Evolutionary conservation across 2,113 vertebrate species (phyloP).

Genomic region (Rallus limicola): DNA sequence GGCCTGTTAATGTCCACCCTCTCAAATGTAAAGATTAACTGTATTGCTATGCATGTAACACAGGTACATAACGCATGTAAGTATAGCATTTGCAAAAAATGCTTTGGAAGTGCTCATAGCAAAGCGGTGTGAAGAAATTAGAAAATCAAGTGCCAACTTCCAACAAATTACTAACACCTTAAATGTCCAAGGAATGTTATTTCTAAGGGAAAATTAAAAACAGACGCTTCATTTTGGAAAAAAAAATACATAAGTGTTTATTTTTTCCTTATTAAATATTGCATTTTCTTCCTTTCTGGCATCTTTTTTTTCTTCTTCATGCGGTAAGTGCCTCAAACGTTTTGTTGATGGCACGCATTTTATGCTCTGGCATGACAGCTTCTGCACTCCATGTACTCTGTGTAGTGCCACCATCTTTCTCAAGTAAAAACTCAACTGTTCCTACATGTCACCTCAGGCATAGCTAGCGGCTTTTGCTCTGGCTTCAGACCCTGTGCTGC

Average conservation of each 20-base stretch:
- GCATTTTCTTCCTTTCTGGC: neutral
- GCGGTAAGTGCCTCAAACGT: neutral
- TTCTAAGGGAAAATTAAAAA: neutral
- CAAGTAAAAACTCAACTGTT: neutral
- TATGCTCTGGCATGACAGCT: neutral
- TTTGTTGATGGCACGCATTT: neutral
- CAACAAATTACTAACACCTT: neutral
- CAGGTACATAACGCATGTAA: neutral
- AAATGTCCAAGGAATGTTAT: neutral
- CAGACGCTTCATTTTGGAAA: neutral
- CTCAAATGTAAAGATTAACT: neutral
- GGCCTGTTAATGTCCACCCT: neutral
- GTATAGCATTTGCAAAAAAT: neutral
- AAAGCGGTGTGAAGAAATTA: neutral
- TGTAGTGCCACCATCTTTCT: neutral
- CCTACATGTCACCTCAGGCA: no score
- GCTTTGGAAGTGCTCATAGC: neutral
- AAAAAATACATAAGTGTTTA: neutral
- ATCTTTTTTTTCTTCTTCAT: neutral
- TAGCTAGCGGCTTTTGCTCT: neutral
- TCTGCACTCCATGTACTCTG: neutral
- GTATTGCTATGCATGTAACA: rapidly evolving
- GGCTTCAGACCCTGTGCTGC: neutral
- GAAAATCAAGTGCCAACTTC: neutral
- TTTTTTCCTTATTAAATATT: neutral